Base-by-base conservation (phyloP, 2,797 vertebrate species). In the Poecilia velifera region DNA sequence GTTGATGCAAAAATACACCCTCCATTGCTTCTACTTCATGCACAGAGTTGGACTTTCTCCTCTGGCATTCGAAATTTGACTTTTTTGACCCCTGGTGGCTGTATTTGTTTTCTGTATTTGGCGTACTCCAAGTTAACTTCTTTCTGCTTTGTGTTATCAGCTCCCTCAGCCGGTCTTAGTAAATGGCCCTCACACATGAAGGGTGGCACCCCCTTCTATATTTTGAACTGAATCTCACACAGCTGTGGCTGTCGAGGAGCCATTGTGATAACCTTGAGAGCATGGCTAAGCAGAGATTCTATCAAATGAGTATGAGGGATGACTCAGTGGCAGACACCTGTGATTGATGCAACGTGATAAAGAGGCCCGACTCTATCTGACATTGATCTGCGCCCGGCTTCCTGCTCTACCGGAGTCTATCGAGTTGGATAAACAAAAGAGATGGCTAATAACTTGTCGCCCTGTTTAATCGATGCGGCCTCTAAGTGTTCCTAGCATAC, bases 371-470 rank as follows among this genome's bases (percentile, higher is more conserved):
- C 51, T 76, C 76, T 31, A 82, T 87, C 82, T 86, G 83, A 87
- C 89, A 89, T 85, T 86, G 85, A 91, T 91, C 87, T 84, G 45
- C 25, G 1, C 77, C 84, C 73, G 6, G 64, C 83, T 81, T 86
- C 79, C 82, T 74, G 55, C 71, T 74, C 75, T n/a, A 59, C 82
- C 43, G 7, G 45, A 74, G 74, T 82, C 78, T 76, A 82, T 87
- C 81, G 75, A 77, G 76, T 70, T 51, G 77, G 70, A 77, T 86
- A 89, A 93, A 93, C 88, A 92, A 91, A 93, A 85, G 55, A 82
- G 87, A 81, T 36, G 82, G 82, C 80, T 93, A 88, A 92, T 90
- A 91, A 87, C 77, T 83, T 82, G 87, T 82, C 82, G 9, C 72
- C 39, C 13, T 28, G 13, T 85, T 84, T 79, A 91, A 91, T 92